Evolutionary conservation across 2,888 invertebrate genomes (phyloP), one percentile per base, ranked within the genome.

Genomic region (Temnothorax ravouxi): DNA sequence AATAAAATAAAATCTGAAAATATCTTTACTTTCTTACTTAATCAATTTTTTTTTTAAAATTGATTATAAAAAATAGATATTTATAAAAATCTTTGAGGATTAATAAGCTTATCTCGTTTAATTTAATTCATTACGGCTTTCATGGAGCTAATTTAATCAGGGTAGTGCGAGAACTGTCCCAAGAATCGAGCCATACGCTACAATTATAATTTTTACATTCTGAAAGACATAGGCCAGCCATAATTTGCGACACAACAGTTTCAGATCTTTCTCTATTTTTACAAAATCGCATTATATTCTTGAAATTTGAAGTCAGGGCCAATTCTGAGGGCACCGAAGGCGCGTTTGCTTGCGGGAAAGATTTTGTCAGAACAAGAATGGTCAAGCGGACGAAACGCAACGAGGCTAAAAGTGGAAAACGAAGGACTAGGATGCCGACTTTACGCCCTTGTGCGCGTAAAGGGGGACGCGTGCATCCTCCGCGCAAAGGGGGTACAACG

Each of bases 391-490:
- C 21, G 5, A 59, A 2, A 69, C 0, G 62, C 67, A 93, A 93
- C 91, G 91, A 93, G 92, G 91, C 89, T 92, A 93, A 93, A 93
- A 94, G 92, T 89, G 84, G 66, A 84, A 76, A 80, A 84, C 18
- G 66, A 81, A 83, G 85, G 85, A 71, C 54, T 86, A 83, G 75
- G 72, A 80, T 69, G 82, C 62, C 80, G 67, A 91, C 89, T 64
- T 89, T 90, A 90, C 89, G 82, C 87, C 88, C 80, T 81, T 86
- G 84, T 34, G 29, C 13, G 15, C 15, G 13, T 2, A 3, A 52
- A 38, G 54, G 29, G 44, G 52, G 15, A 54, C 21, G 75, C 29
- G 50, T 21, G 80, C 83, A 67, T 83, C 61, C 75, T 84, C 52
- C 77, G 87, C 59, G 38, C 83, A 80, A 81, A 71, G 69, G 75